Evolutionary conservation across 2,888 invertebrate species (phyloP).

Genomic region (Gibbula magus): DNA sequence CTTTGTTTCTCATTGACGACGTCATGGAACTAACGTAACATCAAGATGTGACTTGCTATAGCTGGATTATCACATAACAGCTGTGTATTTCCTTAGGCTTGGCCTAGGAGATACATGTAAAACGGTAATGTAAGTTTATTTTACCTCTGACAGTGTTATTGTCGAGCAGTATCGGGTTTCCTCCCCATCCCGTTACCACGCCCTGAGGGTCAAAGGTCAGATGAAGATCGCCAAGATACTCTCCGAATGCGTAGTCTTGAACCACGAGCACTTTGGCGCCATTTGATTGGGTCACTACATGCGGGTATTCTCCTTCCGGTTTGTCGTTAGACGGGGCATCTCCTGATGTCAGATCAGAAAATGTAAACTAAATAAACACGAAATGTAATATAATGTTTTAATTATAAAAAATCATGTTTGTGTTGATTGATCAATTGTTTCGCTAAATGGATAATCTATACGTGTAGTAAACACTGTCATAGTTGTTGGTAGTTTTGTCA

Average conservation of each 20-base stretch:
- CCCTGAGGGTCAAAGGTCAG: constrained; percentile 84
- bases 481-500: too few species aligned
- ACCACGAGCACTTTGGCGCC: constrained; percentile 80
- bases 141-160: constrained; percentile 81
- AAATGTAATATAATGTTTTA: not conserved
- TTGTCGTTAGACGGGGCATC: constrained; percentile 82
- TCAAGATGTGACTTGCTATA: too few species aligned
- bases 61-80: too few species aligned
- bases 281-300: constrained; percentile 80
- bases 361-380: not conserved
- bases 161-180: constrained; percentile 88
- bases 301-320: constrained; percentile 87
- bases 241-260: constrained; percentile 92
- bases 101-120: too few species aligned
- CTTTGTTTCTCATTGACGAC: too few species aligned
- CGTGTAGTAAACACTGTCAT: too few species aligned
- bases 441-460: too few species aligned
- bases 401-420: not conserved
- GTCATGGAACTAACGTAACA: too few species aligned
- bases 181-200: constrained; percentile 82
- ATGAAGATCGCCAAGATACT: constrained; percentile 88
- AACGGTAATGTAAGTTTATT: too few species aligned
- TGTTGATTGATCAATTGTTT: too few species aligned
- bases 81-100: too few species aligned
- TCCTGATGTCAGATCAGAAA: constrained; percentile 45